Conservation (phyloP, 1,140 invertebrate genomes). For the Pachypsylla venusta region DNA sequence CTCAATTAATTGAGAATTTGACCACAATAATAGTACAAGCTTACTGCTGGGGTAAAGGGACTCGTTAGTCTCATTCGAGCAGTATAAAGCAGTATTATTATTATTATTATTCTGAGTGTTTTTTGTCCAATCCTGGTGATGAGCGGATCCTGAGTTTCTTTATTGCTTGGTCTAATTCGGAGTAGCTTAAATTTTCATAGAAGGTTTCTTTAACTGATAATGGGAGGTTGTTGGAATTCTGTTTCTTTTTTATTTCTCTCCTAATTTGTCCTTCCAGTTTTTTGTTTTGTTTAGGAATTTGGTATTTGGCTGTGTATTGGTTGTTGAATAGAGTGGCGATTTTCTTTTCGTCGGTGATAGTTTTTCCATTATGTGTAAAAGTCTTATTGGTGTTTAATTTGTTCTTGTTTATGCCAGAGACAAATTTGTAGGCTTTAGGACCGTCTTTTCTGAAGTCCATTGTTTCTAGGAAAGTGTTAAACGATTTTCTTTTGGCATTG, state of each 20-base stretch:
- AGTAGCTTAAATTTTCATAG: neutral
- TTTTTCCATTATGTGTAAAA: neutral
- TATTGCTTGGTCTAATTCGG: neutral
- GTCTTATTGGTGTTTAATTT: neutral
- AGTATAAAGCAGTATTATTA: too few relatives aligned
- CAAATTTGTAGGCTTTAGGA: neutral
- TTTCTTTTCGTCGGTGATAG: neutral
- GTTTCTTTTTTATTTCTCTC: neutral
- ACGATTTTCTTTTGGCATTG: neutral
- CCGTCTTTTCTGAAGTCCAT: neutral
- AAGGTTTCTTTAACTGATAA: neutral
- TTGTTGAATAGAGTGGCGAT: neutral
- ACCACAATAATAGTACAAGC: too few relatives aligned
- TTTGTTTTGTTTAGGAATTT: neutral
- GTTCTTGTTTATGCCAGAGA: neutral
- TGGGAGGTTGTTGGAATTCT: neutral
- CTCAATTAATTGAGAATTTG: too few relatives aligned
- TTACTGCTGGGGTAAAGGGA: too few relatives aligned
- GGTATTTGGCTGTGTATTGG: neutral
- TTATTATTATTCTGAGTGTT: neutral
- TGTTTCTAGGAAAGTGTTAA: neutral
- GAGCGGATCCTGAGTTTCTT: neutral
- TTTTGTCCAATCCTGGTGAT: neutral
- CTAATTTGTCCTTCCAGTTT: neutral
- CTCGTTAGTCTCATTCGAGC: too few relatives aligned